These are phyloP conservation scores for Sminthopsis crassicaudata DNA, from an alignment of 2,113 vertebrate genomes.

Conservation along the genomic window DNA sequence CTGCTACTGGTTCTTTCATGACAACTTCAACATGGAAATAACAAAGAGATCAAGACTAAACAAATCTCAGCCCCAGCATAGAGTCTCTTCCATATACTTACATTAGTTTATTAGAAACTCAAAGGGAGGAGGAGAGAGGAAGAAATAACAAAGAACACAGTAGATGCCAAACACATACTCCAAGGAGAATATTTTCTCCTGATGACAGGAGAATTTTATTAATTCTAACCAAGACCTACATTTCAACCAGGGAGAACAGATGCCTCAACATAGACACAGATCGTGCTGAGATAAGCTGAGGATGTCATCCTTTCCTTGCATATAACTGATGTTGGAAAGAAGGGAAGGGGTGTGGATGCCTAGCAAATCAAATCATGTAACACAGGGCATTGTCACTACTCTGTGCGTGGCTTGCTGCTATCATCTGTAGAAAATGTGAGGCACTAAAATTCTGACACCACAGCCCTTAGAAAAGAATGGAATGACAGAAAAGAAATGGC, in stretches of 20 bases:
- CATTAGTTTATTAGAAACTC: neutral
- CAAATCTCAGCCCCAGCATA: neutral
- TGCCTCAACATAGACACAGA: neutral
- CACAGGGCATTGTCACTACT: neutral
- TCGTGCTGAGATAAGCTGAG: fast-evolving
- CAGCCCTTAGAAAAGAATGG: neutral
- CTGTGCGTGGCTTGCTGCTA: fast-evolving
- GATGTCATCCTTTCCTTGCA: too few relatives aligned
- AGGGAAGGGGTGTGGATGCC: neutral
- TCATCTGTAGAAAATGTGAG: slow-evolving; percentile 32
- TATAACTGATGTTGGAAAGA: neutral
- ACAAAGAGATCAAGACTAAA: neutral
- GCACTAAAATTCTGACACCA: slow-evolving; percentile 43
- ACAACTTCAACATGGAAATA: neutral
- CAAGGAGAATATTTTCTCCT: neutral
- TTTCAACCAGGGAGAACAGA: neutral
- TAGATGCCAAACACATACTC: neutral
- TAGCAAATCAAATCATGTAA: neutral
- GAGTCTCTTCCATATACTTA: too few relatives aligned
- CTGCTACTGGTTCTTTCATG: neutral
- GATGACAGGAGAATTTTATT: neutral
- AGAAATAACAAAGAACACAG: neutral
- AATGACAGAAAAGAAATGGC: neutral
- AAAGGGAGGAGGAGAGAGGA: neutral
- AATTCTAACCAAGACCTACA: neutral